These are phyloP conservation scores for Tretioscincus oriximinensis DNA, from an alignment of 2,113 vertebrate species.

Conservation along the genomic window DNA sequence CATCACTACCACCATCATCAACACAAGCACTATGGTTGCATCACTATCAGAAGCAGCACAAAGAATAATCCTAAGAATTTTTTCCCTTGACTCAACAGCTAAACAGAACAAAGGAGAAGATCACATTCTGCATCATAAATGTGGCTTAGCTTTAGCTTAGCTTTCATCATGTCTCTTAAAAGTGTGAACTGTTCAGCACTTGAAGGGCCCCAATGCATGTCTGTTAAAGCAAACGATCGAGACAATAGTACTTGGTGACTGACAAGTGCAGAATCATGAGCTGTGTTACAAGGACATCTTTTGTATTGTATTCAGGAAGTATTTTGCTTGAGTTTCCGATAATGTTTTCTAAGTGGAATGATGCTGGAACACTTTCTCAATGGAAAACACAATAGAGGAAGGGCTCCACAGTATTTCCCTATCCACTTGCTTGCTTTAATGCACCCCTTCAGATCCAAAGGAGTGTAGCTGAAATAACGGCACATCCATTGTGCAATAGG, in stretches of 20 bases:
- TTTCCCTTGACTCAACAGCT: too few species aligned
- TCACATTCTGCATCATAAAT: too few species aligned
- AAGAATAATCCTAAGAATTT: too few species aligned
- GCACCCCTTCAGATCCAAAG: neutral
- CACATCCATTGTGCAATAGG: fast-evolving
- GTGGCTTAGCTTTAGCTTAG: too few species aligned
- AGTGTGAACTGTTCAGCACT: too few species aligned
- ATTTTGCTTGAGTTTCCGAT: constrained; percentile 17
- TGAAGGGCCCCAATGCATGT: neutral
- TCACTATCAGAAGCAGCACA: too few species aligned
- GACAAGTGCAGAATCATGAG: fast-evolving
- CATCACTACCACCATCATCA: too few species aligned
- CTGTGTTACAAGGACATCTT: neutral
- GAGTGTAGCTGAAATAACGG: neutral
- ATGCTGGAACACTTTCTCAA: neutral
- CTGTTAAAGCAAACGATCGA: neutral
- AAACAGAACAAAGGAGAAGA: too few species aligned
- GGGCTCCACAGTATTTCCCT: neutral
- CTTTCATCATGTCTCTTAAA: too few species aligned
- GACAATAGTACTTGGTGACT: neutral
- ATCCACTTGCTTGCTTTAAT: neutral
- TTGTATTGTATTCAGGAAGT: neutral
- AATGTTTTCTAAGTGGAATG: neutral
- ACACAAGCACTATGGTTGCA: too few species aligned
- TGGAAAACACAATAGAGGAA: neutral